These are phyloP conservation scores for Centropus unirufus DNA, from an alignment of 2,113 vertebrate species.

Conservation along the genomic window DNA sequence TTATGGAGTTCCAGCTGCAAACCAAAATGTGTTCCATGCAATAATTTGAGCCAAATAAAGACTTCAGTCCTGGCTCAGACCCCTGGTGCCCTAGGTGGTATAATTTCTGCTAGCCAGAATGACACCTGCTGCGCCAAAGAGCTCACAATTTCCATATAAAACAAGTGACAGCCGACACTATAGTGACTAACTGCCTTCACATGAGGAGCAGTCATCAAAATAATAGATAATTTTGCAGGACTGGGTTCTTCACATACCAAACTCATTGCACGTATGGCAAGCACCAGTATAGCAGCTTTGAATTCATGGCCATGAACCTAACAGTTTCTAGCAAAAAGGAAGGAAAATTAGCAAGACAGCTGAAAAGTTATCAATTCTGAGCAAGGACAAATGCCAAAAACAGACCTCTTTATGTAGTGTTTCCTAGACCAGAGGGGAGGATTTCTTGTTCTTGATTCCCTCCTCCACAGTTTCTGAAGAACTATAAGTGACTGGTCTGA, in stretches of 20 bases:
- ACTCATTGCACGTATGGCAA: neutral
- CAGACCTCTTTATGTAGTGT: neutral
- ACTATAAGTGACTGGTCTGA: constrained; percentile 25
- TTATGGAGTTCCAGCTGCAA: neutral
- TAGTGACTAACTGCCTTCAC: neutral
- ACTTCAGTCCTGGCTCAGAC: neutral
- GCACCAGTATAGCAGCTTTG: neutral
- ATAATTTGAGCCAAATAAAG: neutral
- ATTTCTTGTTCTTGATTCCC: neutral
- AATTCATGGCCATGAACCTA: neutral
- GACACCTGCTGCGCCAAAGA: neutral
- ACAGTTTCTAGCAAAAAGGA: neutral
- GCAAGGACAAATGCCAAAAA: constrained; percentile 14
- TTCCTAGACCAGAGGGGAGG: neutral
- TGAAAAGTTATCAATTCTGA: neutral
- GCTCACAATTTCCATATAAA: neutral
- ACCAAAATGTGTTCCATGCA: neutral
- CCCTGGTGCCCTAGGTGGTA: neutral
- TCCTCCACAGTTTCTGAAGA: neutral
- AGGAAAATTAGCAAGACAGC: neutral
- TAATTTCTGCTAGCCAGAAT: neutral
- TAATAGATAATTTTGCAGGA: neutral
- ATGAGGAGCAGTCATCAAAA: neutral
- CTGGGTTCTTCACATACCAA: neutral
- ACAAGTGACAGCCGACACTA: neutral